A percentile compares a stretch with the other conserved stretches of the same genome.
These are phyloP conservation scores for Andrena chrysosceles DNA, from an alignment of 2,888 invertebrate genomes.

Conservation along the genomic window DNA sequence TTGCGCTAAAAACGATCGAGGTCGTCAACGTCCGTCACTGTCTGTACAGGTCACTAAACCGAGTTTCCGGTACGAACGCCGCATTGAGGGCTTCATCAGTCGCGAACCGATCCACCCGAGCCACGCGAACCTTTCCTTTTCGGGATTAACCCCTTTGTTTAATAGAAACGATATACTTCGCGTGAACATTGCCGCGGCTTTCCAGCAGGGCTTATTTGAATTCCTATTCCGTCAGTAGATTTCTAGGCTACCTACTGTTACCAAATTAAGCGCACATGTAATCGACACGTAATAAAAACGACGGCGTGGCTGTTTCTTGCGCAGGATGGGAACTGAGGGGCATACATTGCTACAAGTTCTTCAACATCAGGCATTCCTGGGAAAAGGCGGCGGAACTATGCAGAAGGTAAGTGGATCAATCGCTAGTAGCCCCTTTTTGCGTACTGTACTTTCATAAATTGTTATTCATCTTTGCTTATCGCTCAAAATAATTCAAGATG, in stretches of 20 bases:
- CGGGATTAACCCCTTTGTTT: neutral
- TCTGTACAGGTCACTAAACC: conserved; percentile 75
- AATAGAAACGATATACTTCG: neutral
- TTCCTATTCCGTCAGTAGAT: neutral
- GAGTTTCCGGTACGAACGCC: conserved; percentile 62
- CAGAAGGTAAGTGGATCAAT: conserved; percentile 89
- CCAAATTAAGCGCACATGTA: neutral
- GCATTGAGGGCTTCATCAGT: conserved; percentile 22
- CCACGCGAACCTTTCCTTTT: neutral
- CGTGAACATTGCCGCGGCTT: neutral
- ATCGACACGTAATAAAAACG: conserved; percentile 4
- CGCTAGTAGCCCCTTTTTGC: conserved; percentile 2
- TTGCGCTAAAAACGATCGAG: conserved; percentile 83
- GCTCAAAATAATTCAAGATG: no score
- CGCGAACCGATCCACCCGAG: conserved; percentile 1
- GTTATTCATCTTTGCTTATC: neutral
- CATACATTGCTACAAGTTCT: conserved; percentile 97
- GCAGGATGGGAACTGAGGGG: conserved; percentile 97
- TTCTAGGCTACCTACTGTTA: conserved; percentile 20
- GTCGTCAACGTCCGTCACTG: conserved; percentile 76
- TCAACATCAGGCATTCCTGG: conserved; percentile 98
- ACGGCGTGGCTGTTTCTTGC: conserved; percentile 18
- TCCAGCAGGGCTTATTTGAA: neutral
- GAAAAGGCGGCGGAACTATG: conserved; percentile 97
- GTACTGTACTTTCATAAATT: neutral